Evolutionary conservation across 35 echinoderm and acorn worm species (phyloP), one percentile per base, ranked within the genome.

Genomic region (Chiridota heheva): DNA sequence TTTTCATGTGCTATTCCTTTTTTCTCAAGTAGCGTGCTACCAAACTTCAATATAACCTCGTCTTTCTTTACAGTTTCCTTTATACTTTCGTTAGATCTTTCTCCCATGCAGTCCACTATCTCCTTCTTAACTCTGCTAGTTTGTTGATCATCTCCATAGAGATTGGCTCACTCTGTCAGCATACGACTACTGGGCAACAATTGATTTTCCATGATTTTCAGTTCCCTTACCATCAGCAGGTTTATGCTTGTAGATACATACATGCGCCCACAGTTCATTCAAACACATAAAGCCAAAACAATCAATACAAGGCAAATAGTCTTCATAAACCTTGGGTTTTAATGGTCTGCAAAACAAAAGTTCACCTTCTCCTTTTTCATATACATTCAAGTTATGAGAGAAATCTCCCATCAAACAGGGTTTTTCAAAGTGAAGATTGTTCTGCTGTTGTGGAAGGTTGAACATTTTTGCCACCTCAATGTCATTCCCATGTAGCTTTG

Each of bases 241-340:
- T 51, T 77, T 77, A 34, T 77, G 73, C 47, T 77, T 59, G 48
- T 53, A 77, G 32, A 29, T 25, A 33, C 38, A 34, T 13, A 77
- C 44, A 46, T 77, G 73, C 8, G 17, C 38, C 73, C 73, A 59
- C 37, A 77, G 17, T 51, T 42, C 73, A 10, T 56, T 26, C 39
- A 51, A 26, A 30, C 13, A n/a, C 4, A 77, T 25, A 77, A n/a
- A n/a, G n/a, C 73, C 73, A 77, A 59, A 46, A 42, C 73, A 77
- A 46, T 77, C 28, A 6, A 35, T 26, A 77, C 73, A 77, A 30
- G 73, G 73, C 45, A 77, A 44, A 35, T 77, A 77, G 13, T 77
- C 73, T 42, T 77, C 73, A 8, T 45, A 45, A 24, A 31, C 39
- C 59, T 59, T 77, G 37, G 28, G 5, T 53, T 47, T 51, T 32